Evolutionary conservation across 2,113 vertebrate genomes (phyloP).

Genomic region (Dolichotis patagonum): DNA sequence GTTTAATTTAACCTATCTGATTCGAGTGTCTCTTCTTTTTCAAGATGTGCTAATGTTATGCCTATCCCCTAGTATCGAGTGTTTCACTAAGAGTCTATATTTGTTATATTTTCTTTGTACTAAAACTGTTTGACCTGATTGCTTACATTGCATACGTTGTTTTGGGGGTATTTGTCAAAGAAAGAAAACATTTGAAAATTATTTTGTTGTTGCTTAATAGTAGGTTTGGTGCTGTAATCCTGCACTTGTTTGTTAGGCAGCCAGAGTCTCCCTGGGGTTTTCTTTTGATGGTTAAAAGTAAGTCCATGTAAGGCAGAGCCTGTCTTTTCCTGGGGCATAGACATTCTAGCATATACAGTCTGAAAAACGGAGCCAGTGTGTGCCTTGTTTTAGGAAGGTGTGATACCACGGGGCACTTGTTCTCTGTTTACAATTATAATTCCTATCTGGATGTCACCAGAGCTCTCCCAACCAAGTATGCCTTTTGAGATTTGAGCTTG

Average conservation of each 20-base stretch:
- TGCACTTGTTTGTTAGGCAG: neutral
- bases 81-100: neutral
- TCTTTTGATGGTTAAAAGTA: neutral
- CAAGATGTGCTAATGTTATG: neutral
- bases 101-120: conserved; percentile 36
- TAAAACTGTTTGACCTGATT: neutral
- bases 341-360: neutral
- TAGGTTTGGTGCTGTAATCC: neutral
- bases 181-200: neutral
- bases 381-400: neutral
- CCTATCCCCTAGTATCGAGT: neutral
- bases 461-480: neutral
- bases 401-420: neutral
- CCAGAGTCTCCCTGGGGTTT: neutral
- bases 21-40: neutral
- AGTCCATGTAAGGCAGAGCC: neutral
- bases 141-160: conserved; percentile 29
- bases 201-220: neutral
- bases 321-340: neutral
- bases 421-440: neutral
- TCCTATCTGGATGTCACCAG: neutral
- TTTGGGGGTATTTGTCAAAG: conserved; percentile 39
- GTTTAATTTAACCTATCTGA: conserved; percentile 7
- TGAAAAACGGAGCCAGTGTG: neutral
- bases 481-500: conserved; percentile 49